phyloP scores from a whole-genome alignment of 2,888 invertebrate genomes.

The Prenolepis imparis region DNA sequence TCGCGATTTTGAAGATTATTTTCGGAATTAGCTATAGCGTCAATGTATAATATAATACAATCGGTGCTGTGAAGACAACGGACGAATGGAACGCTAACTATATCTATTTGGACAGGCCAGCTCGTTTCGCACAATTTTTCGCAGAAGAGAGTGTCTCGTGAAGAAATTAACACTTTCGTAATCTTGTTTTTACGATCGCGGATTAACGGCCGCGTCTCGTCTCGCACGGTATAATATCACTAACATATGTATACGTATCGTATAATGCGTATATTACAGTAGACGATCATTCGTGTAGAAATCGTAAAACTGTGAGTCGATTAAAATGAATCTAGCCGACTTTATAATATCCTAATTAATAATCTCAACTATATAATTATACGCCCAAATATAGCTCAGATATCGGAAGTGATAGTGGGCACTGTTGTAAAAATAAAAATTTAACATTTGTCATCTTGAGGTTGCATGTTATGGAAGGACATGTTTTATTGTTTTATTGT shows the following conservation, averaged over 20 bases:
- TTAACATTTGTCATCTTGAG: constrained; percentile 85
- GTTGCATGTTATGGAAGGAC: constrained; percentile 85
- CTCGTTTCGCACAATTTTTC: constrained; percentile 39
- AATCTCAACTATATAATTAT: constrained; percentile 74
- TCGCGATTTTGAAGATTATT: constrained; percentile 8
- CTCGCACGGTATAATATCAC: constrained; percentile 69
- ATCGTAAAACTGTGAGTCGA: constrained; percentile 74
- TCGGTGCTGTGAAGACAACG: constrained; percentile 51
- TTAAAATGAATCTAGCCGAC: constrained; percentile 76
- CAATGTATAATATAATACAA: constrained; percentile 41
- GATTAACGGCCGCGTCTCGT: constrained; percentile 56
- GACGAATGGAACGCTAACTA: constrained; percentile 48
- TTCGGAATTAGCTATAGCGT: constrained; percentile 14
- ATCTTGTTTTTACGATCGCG: constrained; percentile 12
- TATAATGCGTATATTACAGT: constrained; percentile 74
- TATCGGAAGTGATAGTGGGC: constrained; percentile 80
- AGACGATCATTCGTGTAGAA: constrained; percentile 74
- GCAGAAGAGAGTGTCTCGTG: constrained; percentile 28
- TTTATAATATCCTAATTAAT: constrained; percentile 73
- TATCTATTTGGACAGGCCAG: constrained; percentile 46
- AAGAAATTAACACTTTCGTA: constrained; percentile 46
- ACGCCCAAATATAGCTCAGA: constrained; percentile 78
- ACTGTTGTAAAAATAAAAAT: constrained; percentile 85
- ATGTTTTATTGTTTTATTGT: constrained; percentile 84
- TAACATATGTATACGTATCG: constrained; percentile 71